A percentile compares a stretch with the other conserved stretches of the same genome.
phyloP scores from a whole-genome alignment of 2,888 invertebrate genomes.

The Penaeus monodon region DNA sequence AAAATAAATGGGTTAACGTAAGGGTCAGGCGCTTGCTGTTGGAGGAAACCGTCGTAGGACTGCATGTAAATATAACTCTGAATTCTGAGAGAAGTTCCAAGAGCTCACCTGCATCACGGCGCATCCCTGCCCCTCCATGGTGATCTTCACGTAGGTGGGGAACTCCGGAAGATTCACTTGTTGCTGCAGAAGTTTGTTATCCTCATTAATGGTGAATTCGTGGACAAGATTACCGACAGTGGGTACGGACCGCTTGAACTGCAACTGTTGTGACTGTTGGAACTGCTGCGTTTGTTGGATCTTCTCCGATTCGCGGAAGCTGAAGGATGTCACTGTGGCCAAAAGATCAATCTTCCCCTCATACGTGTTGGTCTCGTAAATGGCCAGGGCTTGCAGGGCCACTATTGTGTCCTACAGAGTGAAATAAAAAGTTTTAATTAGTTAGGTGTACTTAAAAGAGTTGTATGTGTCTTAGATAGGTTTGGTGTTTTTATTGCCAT shows the following conservation, averaged over 20 bases:
- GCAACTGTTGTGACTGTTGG: too few species aligned
- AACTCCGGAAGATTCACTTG: slow-evolving; percentile 70
- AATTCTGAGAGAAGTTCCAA: too few species aligned
- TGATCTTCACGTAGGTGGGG: slow-evolving; percentile 72
- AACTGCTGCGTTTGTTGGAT: too few species aligned
- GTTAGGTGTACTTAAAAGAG: too few species aligned
- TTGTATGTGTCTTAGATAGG: too few species aligned
- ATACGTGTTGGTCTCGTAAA: slow-evolving; percentile 68
- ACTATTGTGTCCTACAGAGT: slow-evolving; percentile 75
- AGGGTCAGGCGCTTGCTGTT: background rate
- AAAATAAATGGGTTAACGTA: slow-evolving; percentile 71
- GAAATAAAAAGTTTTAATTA: background rate
- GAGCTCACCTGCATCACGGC: slow-evolving; percentile 73
- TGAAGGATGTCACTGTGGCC: slow-evolving; percentile 66
- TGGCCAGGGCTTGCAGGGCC: slow-evolving; percentile 72
- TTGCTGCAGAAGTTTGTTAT: slow-evolving; percentile 73
- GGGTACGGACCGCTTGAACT: too few species aligned
- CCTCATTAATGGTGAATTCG: slow-evolving; percentile 71
- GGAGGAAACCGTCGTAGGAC: background rate
- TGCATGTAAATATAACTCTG: background rate
- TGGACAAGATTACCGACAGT: slow-evolving; percentile 70
- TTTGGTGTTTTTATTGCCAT: too few species aligned
- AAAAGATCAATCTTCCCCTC: slow-evolving; percentile 71
- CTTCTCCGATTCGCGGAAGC: too few species aligned
- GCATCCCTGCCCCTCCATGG: slow-evolving; percentile 74